Evolutionary conservation across 2,888 invertebrate species (phyloP), one percentile per base, ranked within the genome.

Genomic region (Napeogenes inachia): DNA sequence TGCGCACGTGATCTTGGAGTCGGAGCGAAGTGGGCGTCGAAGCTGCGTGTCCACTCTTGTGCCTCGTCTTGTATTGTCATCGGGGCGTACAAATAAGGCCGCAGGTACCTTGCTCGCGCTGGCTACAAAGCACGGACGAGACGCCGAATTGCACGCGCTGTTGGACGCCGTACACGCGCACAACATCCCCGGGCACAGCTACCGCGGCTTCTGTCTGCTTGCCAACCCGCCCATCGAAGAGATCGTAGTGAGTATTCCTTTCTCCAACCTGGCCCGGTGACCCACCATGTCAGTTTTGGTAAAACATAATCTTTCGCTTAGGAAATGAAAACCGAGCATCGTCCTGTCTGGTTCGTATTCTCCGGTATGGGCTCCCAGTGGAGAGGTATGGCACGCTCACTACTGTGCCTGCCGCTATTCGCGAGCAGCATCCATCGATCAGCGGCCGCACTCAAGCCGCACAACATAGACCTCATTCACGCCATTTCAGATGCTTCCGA

Each of bases 331-430:
- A 80, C 85, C 13, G 94, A 94, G 53, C 92, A 93, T 67, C 93
- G 96, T 13, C 97, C 98, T 0, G 88, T 99, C 61, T 99, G 98
- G 97, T 99, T 94, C 85, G 93, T 99, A 68, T 99, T 98, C 89
- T 95, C 98, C 55, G 99, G 99, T 64, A 99, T 99, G 99, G 99
- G 99, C 13, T 95, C 97, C 53, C 99, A 99, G 88, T 99, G 99
- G 99, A 92, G 96, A 56, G 97, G 97, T 74, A 99, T 99, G 99
- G 98, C 95, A 13, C 94, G 94, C 77, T 93, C 95, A 64, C 92
- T 99, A 70, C 94, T 99, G 94, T 87, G 92, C 67, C 90, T 99
- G 68, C 96, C 97, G 60, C 87, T 91, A 1, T 99, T 99, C 90
- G 94, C 93, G 68, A 92, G 93, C 60, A 95, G 96, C 63, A 93